phyloP scores from a whole-genome alignment of 1,140 invertebrate species.

The Colletes gigas region DNA sequence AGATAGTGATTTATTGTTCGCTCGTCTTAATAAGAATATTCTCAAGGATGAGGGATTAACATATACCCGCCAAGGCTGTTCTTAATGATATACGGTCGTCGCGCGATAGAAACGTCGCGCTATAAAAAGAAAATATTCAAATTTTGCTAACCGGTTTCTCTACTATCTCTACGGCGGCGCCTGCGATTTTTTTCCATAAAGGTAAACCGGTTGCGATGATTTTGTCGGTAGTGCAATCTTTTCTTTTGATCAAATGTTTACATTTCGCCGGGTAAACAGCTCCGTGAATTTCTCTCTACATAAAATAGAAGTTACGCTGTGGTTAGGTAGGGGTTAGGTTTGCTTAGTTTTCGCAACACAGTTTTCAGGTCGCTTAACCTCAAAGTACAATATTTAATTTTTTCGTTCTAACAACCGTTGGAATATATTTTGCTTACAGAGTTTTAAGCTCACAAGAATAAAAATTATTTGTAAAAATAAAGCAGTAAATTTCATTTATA shows the following conservation, averaged over 20 bases:
- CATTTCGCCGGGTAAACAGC: background rate
- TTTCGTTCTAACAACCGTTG: too few species aligned
- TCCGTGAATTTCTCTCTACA: background rate
- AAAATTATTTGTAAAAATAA: too few species aligned
- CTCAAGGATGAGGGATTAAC: constrained; percentile 21
- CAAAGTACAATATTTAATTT: too few species aligned
- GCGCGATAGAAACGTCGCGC: background rate
- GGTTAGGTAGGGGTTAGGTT: too few species aligned
- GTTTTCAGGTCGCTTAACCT: background rate
- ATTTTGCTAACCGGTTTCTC: constrained; percentile 43
- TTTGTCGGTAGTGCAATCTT: background rate
- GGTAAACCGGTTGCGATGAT: constrained; percentile 38
- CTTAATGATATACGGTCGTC: background rate
- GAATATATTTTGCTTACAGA: too few species aligned
- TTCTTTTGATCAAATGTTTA: background rate
- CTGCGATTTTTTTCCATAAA: background rate
- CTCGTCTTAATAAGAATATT: background rate
- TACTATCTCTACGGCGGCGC: background rate
- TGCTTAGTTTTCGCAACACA: too few species aligned
- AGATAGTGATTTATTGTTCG: background rate
- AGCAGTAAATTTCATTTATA: too few species aligned
- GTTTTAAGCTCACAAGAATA: too few species aligned
- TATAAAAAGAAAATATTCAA: constrained; percentile 52
- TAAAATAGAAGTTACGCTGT: background rate
- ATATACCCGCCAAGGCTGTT: constrained; percentile 30